These are phyloP conservation scores for Parasteatoda tepidariorum DNA, from an alignment of 1,140 invertebrate species.

Conservation along the genomic window DNA sequence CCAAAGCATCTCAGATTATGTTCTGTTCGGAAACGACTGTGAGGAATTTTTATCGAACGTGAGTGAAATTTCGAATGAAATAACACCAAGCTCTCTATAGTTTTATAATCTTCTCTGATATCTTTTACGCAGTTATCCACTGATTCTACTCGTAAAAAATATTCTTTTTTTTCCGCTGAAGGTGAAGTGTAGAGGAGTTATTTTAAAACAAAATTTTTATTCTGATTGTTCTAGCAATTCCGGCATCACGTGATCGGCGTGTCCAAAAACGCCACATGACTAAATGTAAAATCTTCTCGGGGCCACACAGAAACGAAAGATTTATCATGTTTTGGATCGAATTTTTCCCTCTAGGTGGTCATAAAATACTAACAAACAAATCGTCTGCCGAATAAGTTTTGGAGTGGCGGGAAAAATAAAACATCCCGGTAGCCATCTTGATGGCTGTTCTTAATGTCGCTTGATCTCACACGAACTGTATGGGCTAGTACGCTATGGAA, in stretches of 20 bases:
- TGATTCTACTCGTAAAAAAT: background rate
- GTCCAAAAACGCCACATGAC: background rate
- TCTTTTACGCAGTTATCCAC: too few relatives aligned
- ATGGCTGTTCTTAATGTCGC: background rate
- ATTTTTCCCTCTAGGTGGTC: background rate
- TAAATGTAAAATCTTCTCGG: background rate
- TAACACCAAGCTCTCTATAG: too few relatives aligned
- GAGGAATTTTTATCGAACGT: too few relatives aligned
- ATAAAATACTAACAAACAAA: background rate
- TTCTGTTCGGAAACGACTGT: too few relatives aligned
- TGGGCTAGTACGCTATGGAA: background rate
- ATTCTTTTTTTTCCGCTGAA: background rate
- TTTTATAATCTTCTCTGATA: too few relatives aligned
- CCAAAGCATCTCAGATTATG: too few relatives aligned
- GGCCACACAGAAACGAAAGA: background rate
- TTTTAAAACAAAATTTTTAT: background rate
- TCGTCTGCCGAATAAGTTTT: background rate
- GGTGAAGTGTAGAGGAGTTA: background rate
- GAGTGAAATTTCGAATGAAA: too few relatives aligned
- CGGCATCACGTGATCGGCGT: background rate
- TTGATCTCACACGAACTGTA: background rate
- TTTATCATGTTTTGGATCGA: background rate
- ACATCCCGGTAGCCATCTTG: background rate
- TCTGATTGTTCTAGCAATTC: background rate
- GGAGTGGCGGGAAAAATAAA: background rate